A percentile compares a stretch with the other conserved stretches of the same genome.
These are phyloP conservation scores for Cryptocheilus praepositus DNA, from an alignment of 2,888 invertebrate species.

Conservation along the genomic window DNA sequence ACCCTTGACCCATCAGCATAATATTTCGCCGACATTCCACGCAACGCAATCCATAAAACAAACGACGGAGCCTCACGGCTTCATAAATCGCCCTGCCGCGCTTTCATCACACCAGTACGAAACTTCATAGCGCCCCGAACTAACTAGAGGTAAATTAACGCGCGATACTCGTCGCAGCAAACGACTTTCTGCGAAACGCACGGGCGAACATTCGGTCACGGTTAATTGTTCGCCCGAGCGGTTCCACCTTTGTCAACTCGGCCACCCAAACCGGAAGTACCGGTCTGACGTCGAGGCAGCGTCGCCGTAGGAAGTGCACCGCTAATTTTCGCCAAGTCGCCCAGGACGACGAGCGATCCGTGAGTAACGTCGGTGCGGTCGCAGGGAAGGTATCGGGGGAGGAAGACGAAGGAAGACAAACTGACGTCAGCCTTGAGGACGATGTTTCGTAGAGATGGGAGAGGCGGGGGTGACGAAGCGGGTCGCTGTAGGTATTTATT, in stretches of 20 bases:
- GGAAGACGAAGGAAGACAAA: slow-evolving; percentile 47
- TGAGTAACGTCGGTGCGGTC: slow-evolving; percentile 23
- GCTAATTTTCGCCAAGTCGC: slow-evolving; percentile 44
- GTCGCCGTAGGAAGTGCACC: slow-evolving; percentile 13
- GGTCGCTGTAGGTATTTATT: slow-evolving; percentile 50
- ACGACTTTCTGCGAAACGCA: no score
- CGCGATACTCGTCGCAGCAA: not conserved
- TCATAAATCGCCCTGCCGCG: no score
- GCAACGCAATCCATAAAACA: no score
- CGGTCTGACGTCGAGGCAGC: not conserved
- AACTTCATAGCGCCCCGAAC: no score
- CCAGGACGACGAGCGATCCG: not conserved
- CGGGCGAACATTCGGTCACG: no score
- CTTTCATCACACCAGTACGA: no score
- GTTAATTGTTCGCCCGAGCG: no score
- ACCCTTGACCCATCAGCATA: no score
- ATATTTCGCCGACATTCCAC: no score
- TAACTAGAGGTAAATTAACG: no score
- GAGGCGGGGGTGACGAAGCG: slow-evolving; percentile 32
- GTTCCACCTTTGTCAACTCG: not conserved
- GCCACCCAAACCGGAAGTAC: not conserved
- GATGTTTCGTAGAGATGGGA: slow-evolving; percentile 21
- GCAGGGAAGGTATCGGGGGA: slow-evolving; percentile 9
- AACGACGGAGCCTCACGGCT: no score
- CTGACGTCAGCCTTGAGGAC: slow-evolving; percentile 34